Base-by-base conservation (phyloP, 2,113 vertebrate species). In the Diadophis punctatus region DNA sequence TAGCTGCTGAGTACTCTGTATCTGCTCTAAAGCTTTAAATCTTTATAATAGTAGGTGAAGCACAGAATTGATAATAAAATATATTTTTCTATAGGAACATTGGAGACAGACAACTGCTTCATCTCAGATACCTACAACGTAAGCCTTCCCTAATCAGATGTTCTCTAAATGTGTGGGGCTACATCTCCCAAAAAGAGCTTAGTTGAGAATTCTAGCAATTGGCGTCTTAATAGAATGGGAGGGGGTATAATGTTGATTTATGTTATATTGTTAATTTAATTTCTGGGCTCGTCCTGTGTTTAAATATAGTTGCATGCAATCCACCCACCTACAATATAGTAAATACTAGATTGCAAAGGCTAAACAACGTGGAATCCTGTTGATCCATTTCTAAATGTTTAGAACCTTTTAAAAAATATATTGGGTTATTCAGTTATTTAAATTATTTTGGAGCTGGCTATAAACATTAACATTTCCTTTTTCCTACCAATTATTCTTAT, bases 111-210 rank as follows among this genome's bases (percentile, higher is more conserved):
- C 52, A 7, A 49, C 20, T 0, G 30, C 48, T 20, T 90, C 3
- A 0, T 25, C 39, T 52, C 43, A 30, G 10, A 0, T 0, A 93
- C 88, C 68, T 23, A n/a, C 74, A 6, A 4, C 18, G 3, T 53
- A 34, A 88, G n/a, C 8, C 2, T 0, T 2, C 14, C 27, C n/a
- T 87, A 20, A 7, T 8, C 2, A 16, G 8, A 30, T 51, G 1
- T 3, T 1, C 0, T 39, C 85, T 39, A 0, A 52, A 27, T 25
- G 63, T 74, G 63, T 34, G 6, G 14, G 63, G 14, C 63, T 34
- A 34, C n/a, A 34, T 20, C 7, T 80, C 7, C 34, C 34, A 8
- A 39, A 80, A 20, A 80, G 2, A 80, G n/a, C 34, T 20, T 39
- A 20, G 16, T 34, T 39, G n/a, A 80, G 34, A 80, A 20, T 80